phyloP scores from a whole-genome alignment of 2,797 vertebrate genomes.

The Nannoperca obscura region DNA sequence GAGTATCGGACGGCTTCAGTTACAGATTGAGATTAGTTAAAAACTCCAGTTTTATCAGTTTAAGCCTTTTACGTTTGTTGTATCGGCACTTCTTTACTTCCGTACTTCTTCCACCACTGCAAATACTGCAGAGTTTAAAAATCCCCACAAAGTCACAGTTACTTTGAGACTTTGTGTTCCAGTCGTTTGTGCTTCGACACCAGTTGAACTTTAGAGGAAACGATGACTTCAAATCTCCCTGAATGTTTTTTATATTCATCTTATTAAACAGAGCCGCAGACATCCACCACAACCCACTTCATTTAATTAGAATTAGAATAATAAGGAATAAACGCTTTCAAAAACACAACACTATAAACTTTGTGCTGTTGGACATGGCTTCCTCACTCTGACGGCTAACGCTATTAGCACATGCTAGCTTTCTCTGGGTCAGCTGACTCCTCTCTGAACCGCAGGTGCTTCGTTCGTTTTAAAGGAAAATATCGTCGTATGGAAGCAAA shows the following conservation, averaged over 20 bases:
- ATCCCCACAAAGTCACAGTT: not conserved
- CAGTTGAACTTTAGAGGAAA: constrained; percentile 1
- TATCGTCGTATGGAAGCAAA: constrained; percentile 32
- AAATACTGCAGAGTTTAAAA: not conserved
- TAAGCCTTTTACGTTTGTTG: not conserved
- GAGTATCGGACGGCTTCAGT: no score
- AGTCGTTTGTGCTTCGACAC: constrained; percentile 17
- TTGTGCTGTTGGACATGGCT: constrained; percentile 86
- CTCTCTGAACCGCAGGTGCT: constrained; percentile 44
- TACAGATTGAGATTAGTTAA: no score
- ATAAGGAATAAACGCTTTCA: constrained; percentile 87
- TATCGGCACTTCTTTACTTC: not conserved
- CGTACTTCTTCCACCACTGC: not conserved
- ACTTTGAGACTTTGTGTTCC: not conserved
- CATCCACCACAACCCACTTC: constrained; percentile 86
- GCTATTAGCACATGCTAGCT: constrained; percentile 90
- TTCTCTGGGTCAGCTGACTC: constrained; percentile 80
- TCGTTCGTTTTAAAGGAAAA: constrained; percentile 87
- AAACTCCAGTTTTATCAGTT: no score
- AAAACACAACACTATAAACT: constrained; percentile 85
- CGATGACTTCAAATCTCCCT: constrained; percentile 76
- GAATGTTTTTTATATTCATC: constrained; percentile 75
- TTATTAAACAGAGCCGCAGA: constrained; percentile 88
- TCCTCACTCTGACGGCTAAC: constrained; percentile 74
- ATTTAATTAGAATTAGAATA: constrained; percentile 58